Evolutionary conservation across 2,113 vertebrate genomes (phyloP), one percentile per base, ranked within the genome.

Genomic region (Choloepus hoffmanni): DNA sequence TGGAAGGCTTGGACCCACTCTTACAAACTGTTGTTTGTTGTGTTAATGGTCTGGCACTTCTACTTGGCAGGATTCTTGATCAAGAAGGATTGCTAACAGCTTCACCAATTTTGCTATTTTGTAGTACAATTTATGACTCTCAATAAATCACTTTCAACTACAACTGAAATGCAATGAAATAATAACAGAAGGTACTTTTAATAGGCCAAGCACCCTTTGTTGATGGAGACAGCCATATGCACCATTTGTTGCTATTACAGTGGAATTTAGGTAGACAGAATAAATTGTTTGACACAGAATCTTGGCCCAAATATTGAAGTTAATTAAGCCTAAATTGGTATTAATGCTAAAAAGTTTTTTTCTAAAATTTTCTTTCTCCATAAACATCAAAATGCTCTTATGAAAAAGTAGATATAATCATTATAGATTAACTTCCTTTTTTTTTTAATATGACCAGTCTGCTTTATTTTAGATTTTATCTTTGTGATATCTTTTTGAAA

Each of bases 21-120:
- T 96, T 94, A 96, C 96, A 97, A 92, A 98, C 85, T 91, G 88
- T 58, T 88, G 79, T 89, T 96, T 95, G 89, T 95, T 94, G 89
- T 97, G 94, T 67, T 96, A 96, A 97, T 96, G 78, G 65, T 36
- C 83, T 97, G 96, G 94, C 86, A 94, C 84, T 95, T 96, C 30
- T 81, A 1, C 89, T 81, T 97, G 96, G 96, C 89, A 94, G 94
- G 90, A 82, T 74, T 50, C 36, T 90, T 18, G 40, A 96, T 93
- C 91, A 96, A 96, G 95, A 97, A 94, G 92, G 89, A 97, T 84
- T 72, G 89, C 81, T 93, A 95, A 93, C 83, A 93, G 91, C 89
- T 97, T 93, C 95, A 87, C 79, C 33, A 87, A 95, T 93, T 93
- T 96, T 87, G 92, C 73, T 94, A 72, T 93, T 96, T 96, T 92